These are phyloP conservation scores for Sarcoramphus papa DNA, from an alignment of 2,797 vertebrate genomes.

Conservation along the genomic window DNA sequence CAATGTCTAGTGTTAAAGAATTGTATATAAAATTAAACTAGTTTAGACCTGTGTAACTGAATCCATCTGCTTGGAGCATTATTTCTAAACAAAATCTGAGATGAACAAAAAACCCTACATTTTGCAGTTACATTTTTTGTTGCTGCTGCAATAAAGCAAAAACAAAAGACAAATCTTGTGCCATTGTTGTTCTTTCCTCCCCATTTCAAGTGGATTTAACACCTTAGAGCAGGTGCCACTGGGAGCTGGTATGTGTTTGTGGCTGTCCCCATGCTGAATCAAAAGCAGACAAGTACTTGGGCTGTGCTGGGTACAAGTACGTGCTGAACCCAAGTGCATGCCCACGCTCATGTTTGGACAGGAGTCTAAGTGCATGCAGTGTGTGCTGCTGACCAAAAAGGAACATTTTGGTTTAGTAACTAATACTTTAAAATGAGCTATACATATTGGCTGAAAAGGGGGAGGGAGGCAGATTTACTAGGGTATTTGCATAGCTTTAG, in stretches of 20 bases:
- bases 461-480: neutral
- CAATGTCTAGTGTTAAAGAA: neutral
- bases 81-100: neutral
- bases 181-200: neutral
- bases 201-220: neutral
- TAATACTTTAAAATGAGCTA: neutral
- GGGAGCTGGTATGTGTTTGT: neutral
- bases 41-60: neutral
- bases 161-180: neutral
- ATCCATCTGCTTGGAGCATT: neutral
- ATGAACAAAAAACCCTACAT: accelerated
- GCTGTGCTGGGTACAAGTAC: neutral
- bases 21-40: neutral
- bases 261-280: neutral
- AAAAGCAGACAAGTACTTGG: neutral
- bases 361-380: neutral
- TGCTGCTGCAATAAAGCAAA: neutral
- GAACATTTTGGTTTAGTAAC: neutral
- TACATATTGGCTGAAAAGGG: neutral
- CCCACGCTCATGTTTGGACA: neutral
- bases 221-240: neutral
- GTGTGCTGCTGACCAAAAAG: neutral
- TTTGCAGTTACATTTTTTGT: neutral
- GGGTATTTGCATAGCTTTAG: neutral
- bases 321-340: neutral